These are phyloP conservation scores for Chaenodraco wilsoni DNA, from an alignment of 2,797 vertebrate genomes.

Conservation along the genomic window DNA sequence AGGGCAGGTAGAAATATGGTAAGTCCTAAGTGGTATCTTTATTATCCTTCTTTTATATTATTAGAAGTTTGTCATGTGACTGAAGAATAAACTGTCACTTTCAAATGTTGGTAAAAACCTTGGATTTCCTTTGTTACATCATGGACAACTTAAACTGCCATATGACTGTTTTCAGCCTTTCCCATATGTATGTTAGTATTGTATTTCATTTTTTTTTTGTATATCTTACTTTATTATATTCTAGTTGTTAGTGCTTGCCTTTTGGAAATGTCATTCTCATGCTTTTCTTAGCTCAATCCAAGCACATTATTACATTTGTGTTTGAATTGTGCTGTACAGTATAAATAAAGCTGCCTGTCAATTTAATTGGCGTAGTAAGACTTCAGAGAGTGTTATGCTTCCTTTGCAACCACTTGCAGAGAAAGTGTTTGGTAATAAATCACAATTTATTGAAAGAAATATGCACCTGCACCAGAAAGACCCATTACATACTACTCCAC, in stretches of 20 bases:
- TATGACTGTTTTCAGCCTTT: background rate
- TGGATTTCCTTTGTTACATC: background rate
- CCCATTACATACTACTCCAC: too few relatives aligned
- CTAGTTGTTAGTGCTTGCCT: background rate
- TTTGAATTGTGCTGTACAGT: background rate
- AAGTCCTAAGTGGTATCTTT: too few relatives aligned
- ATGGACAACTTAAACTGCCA: background rate
- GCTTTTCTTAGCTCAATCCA: background rate
- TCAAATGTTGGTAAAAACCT: background rate
- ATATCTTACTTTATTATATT: background rate
- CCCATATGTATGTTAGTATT: background rate
- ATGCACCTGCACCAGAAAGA: too few relatives aligned
- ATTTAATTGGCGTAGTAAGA: background rate
- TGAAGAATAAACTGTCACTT: background rate
- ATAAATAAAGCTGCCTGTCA: background rate
- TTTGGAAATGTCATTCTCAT: background rate
- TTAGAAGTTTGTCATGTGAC: too few relatives aligned
- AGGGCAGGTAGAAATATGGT: too few relatives aligned
- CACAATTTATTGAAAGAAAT: too few relatives aligned
- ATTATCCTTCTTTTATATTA: too few relatives aligned
- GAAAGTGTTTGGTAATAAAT: background rate
- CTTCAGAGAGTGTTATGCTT: background rate
- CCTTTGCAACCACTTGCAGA: background rate
- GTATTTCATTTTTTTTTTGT: background rate
- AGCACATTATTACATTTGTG: background rate